Conservation (phyloP, 2,888 invertebrate genomes). For the Pachliopta kotzebuea region DNA sequence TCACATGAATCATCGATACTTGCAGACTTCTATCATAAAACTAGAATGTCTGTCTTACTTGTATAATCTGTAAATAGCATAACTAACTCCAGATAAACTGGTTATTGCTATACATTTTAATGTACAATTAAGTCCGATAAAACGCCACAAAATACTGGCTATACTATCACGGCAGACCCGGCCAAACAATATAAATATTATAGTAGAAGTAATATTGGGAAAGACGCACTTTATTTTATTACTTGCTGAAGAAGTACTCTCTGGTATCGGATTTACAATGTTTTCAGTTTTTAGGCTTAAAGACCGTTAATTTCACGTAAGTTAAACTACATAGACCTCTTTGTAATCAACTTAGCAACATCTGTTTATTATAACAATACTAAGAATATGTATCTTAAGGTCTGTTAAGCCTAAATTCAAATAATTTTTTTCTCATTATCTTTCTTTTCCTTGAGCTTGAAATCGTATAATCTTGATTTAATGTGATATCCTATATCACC, state of each 20-base stretch:
- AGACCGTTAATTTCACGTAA: conserved; percentile 29
- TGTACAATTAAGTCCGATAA: conserved; percentile 78
- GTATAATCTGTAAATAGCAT: conserved; percentile 70
- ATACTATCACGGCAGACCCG: conserved; percentile 70
- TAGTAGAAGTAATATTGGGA: conserved; percentile 35
- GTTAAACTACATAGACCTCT: conserved; percentile 15
- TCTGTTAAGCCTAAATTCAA: conserved; percentile 41
- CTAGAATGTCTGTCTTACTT: conserved; percentile 63
- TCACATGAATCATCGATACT: conserved; percentile 9
- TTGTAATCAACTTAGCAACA: conserved; percentile 4
- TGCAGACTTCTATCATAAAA: conserved; percentile 53
- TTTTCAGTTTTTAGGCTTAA: conserved; percentile 42
- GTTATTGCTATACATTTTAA: conserved; percentile 69
- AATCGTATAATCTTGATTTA: conserved; percentile 4
- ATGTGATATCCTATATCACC: conserved; percentile 9
- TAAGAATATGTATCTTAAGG: conserved; percentile 23
- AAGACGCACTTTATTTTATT: conserved; percentile 12
- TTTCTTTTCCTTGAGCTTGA: conserved; percentile 32
- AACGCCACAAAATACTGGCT: conserved; percentile 79
- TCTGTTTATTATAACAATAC: background rate
- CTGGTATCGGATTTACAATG: conserved; percentile 28
- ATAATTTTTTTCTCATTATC: conserved; percentile 28
- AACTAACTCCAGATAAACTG: conserved; percentile 79
- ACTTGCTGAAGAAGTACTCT: conserved; percentile 30
- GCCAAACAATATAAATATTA: conserved; percentile 47